These are phyloP conservation scores for Battus philenor DNA, from an alignment of 1,140 invertebrate genomes.

Conservation along the genomic window DNA sequence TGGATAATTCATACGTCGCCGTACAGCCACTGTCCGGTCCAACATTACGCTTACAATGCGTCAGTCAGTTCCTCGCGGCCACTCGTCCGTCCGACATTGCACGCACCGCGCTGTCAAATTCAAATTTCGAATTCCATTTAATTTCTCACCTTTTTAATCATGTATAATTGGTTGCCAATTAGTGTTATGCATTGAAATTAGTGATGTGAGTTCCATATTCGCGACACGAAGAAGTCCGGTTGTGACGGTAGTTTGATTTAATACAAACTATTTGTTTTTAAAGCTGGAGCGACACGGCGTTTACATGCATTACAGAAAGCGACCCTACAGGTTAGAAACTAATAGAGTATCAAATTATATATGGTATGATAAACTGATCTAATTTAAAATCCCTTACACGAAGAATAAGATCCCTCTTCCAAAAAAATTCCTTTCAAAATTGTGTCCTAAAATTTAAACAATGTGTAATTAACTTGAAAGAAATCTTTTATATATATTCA, in stretches of 20 bases:
- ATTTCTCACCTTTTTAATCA: constrained; percentile 16
- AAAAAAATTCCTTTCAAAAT: too few relatives aligned
- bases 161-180: background rate
- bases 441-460: too few relatives aligned
- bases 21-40: constrained; percentile 32
- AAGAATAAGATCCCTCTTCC: too few relatives aligned
- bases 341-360: too few relatives aligned
- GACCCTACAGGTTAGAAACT: constrained; percentile 57
- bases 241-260: constrained; percentile 30
- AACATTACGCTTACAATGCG: constrained; percentile 48
- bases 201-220: constrained; percentile 27
- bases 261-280: constrained; percentile 35
- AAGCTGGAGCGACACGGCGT: constrained; percentile 67
- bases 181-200: constrained; percentile 3
- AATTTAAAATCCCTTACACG: too few relatives aligned
- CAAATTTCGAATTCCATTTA: constrained; percentile 25
- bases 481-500: too few relatives aligned
- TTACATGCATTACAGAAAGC: constrained; percentile 73
- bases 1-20: constrained; percentile 51
- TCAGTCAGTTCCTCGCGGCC: constrained; percentile 55
- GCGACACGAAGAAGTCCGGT: constrained; percentile 27
- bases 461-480: too few relatives aligned
- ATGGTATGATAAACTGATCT: too few relatives aligned
- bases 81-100: constrained; percentile 33
- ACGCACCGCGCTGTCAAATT: constrained; percentile 19